Conservation (phyloP, 2,797 vertebrate species). For the Remorina albescens region DNA sequence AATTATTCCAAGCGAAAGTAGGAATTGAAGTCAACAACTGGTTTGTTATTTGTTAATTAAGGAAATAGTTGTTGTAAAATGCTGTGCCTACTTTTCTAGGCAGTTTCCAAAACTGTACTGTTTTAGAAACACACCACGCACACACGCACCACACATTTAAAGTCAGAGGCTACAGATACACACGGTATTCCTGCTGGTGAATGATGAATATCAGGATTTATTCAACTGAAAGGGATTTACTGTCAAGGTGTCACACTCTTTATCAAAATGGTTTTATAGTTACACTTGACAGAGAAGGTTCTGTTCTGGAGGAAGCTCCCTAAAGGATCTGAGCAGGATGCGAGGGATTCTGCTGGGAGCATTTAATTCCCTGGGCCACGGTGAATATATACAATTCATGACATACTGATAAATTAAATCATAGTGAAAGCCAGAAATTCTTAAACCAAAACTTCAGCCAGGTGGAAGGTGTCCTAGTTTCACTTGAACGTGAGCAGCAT, state of each 20-base stretch:
- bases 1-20: too few relatives aligned
- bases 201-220: slow-evolving; percentile 43
- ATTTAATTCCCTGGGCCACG: slow-evolving; percentile 26
- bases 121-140: too few relatives aligned
- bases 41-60: neutral
- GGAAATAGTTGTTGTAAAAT: neutral
- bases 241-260: slow-evolving; percentile 41
- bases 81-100: neutral
- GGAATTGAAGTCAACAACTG: neutral
- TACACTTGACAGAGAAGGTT: slow-evolving; percentile 30
- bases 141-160: slow-evolving; percentile 7
- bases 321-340: slow-evolving; percentile 38
- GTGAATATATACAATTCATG: slow-evolving; percentile 30
- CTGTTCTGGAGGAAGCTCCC: slow-evolving; percentile 35
- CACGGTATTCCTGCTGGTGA: slow-evolving; percentile 12
- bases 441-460: slow-evolving; percentile 19
- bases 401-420: slow-evolving; percentile 36
- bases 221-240: slow-evolving; percentile 44
- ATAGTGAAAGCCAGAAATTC: neutral
- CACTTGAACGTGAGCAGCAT: neutral
- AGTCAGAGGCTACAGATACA: slow-evolving; percentile 7
- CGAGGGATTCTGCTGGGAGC: slow-evolving; percentile 31
- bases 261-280: slow-evolving; percentile 42
- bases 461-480: neutral
- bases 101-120: neutral